These are phyloP conservation scores for Eptatretus burgeri DNA, from an alignment of 2,113 vertebrate species.

Conservation along the genomic window DNA sequence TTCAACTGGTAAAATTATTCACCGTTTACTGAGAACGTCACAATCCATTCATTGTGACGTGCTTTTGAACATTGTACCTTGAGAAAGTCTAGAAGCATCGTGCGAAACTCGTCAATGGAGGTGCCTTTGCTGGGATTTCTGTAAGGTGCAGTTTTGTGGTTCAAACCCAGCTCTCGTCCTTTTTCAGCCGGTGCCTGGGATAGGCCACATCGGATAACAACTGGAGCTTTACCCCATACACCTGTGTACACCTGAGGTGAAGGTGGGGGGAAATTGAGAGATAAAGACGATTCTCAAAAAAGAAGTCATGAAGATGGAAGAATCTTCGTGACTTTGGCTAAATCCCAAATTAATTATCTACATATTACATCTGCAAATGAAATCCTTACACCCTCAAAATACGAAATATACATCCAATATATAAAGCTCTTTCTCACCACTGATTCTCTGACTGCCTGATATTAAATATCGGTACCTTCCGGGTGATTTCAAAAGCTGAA, in stretches of 20 bases:
- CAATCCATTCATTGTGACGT: background rate
- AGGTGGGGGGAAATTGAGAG: slow-evolving; percentile 9
- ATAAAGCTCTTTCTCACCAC: background rate
- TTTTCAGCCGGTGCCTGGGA: slow-evolving; percentile 18
- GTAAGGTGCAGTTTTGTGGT: slow-evolving; percentile 15
- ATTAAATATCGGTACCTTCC: no score
- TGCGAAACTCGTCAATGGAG: slow-evolving; percentile 71
- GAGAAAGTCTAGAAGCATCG: slow-evolving; percentile 66
- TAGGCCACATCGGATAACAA: slow-evolving; percentile 63
- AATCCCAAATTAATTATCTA: background rate
- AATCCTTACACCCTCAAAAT: background rate
- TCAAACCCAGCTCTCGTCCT: slow-evolving; percentile 15
- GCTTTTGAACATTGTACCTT: slow-evolving; percentile 26
- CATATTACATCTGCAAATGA: background rate
- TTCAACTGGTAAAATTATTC: background rate
- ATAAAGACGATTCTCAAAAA: background rate
- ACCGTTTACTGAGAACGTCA: background rate
- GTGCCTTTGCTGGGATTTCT: slow-evolving; percentile 63
- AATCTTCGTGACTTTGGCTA: background rate
- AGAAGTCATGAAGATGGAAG: background rate
- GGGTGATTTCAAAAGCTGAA: no score
- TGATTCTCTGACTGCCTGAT: no score
- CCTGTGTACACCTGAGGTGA: slow-evolving; percentile 45
- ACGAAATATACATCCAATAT: background rate
- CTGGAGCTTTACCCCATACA: slow-evolving; percentile 46